Percentiles rank a stretch among this genome's conserved stretches.
Conservation (phyloP, 2,797 vertebrate species). For the Chrysocyon brachyurus region DNA sequence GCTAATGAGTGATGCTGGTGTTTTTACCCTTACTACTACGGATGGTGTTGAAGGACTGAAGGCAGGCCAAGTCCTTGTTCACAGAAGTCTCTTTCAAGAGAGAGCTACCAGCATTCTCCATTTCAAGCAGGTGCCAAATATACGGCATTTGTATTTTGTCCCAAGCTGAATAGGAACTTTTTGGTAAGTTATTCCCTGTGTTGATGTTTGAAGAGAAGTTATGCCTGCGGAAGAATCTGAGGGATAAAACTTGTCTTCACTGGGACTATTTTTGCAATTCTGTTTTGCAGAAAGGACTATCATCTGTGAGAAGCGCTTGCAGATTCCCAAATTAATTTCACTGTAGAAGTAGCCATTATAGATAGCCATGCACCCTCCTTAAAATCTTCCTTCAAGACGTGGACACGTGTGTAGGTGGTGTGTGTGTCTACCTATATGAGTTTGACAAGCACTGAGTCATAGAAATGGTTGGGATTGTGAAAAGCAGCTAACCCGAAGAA, state of each 20-base stretch:
- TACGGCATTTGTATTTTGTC: constrained; percentile 59
- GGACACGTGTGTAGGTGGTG: neutral
- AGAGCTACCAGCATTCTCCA: constrained; percentile 53
- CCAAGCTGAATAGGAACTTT: constrained; percentile 42
- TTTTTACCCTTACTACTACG: neutral
- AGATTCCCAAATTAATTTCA: constrained; percentile 33
- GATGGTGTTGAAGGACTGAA: neutral
- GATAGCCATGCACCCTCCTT: neutral
- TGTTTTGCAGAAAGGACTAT: constrained; percentile 43
- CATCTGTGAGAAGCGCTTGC: neutral
- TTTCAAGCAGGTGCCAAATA: constrained; percentile 37
- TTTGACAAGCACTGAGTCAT: neutral
- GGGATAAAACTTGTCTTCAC: constrained; percentile 56
- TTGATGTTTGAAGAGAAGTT: constrained; percentile 61
- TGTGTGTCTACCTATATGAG: neutral
- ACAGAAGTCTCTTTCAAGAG: constrained; percentile 54
- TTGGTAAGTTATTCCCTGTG: neutral
- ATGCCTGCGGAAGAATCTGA: constrained; percentile 38
- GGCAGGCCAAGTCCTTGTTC: constrained; percentile 29
- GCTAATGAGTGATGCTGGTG: neutral
- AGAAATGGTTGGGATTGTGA: neutral
- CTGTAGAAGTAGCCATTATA: neutral
- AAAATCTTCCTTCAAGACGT: neutral
- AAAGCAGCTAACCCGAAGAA: neutral
- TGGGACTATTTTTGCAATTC: constrained; percentile 34